These are phyloP conservation scores for Paratrypauchen microcephalus DNA, from an alignment of 2,797 vertebrate species.

Conservation along the genomic window DNA sequence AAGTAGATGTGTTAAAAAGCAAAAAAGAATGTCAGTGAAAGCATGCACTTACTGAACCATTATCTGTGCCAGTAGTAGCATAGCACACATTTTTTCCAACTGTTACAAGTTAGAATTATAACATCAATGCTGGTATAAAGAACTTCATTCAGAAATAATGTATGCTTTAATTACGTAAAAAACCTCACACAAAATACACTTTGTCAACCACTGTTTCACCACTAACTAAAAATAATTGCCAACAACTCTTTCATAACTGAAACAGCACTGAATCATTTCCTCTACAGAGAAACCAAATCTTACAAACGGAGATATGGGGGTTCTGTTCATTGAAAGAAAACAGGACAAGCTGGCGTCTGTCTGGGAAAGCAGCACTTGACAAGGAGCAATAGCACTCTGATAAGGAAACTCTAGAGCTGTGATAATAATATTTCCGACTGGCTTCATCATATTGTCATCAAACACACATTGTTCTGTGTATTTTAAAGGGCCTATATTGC, in stretches of 20 bases:
- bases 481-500: neutral
- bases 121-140: neutral
- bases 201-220: neutral
- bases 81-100: conserved; percentile 3
- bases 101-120: neutral
- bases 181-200: neutral
- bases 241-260: conserved; percentile 58
- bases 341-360: conserved; percentile 79
- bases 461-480: conserved; percentile 35
- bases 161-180: neutral
- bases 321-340: conserved; percentile 73
- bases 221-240: conserved; percentile 46
- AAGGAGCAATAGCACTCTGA: conserved; percentile 56
- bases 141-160: neutral
- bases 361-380: conserved; percentile 63
- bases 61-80: neutral
- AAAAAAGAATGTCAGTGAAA: conserved; percentile 17
- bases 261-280: conserved; percentile 50
- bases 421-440: conserved; percentile 75
- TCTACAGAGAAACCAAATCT: conserved; percentile 71
- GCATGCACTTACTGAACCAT: conserved; percentile 8
- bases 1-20: conserved; percentile 16
- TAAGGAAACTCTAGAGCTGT: conserved; percentile 76
- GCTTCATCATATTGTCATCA: conserved; percentile 29
- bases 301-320: conserved; percentile 63